A percentile compares a stretch with the other conserved stretches of the same genome.
Conservation (phyloP, 1,140 invertebrate genomes). For the Aricia agestis region DNA sequence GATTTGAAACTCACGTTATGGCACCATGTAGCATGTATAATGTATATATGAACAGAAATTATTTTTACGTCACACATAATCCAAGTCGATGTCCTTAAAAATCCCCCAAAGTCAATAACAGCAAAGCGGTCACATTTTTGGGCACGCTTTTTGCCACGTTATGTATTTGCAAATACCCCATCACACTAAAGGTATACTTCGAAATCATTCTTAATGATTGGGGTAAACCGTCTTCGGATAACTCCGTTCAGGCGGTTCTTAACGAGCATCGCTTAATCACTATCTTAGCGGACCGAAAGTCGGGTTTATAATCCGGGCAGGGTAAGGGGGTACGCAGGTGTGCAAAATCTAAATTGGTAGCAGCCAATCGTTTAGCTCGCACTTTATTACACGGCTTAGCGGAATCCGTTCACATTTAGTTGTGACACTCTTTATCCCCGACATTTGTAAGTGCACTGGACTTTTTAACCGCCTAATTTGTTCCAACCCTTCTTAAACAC, state of each 20-base stretch:
- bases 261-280: slow-evolving; percentile 53
- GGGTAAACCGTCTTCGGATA: slow-evolving; percentile 21
- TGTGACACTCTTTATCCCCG: background rate
- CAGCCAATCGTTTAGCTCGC: slow-evolving; percentile 45
- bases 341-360: slow-evolving; percentile 30
- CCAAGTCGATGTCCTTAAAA: too few relatives aligned
- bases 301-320: slow-evolving; percentile 36
- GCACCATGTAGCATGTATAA: too few relatives aligned
- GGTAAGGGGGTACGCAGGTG: slow-evolving; percentile 48
- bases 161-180: too few relatives aligned
- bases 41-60: too few relatives aligned
- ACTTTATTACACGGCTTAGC: slow-evolving; percentile 35
- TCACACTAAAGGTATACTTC: too few relatives aligned
- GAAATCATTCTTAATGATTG: background rate
- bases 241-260: slow-evolving; percentile 29
- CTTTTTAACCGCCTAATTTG: too few relatives aligned
- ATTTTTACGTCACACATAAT: too few relatives aligned
- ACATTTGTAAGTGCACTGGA: slow-evolving; percentile 6
- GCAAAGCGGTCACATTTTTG: too few relatives aligned
- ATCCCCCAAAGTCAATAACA: too few relatives aligned
- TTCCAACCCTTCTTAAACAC: too few relatives aligned
- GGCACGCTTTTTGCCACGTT: too few relatives aligned
- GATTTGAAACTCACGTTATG: too few relatives aligned
- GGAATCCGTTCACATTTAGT: slow-evolving; percentile 13
- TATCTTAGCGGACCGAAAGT: slow-evolving; percentile 41